Base-by-base conservation (phyloP, 1,140 invertebrate species). In the Drosophila ananassae region DNA sequence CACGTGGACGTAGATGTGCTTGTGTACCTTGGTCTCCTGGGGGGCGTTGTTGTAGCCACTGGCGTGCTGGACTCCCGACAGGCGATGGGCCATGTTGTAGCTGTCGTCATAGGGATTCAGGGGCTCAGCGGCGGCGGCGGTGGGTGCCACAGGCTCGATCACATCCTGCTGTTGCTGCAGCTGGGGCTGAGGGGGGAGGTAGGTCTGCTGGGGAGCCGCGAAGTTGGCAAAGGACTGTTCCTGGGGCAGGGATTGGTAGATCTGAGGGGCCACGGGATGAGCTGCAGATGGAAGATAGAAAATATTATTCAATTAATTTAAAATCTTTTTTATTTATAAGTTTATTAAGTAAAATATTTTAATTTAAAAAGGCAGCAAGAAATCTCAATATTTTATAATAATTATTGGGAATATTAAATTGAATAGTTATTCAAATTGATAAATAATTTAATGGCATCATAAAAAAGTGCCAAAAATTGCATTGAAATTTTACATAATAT, bases 1-100 rank as follows among this genome's bases (percentile, higher is more conserved):
- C 24, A 96, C 95, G 91, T 96, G 95, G 9, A 96, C 95, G 93
- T 96, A 96, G 91, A 96, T 96, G 93, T 96, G 95, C 81, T 96
- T 96, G 87, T 96, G 95, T 50, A 95, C 93, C 51, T 73, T 90
- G 32, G 79, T 85, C 59, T 81, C 91, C 73, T 72, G 83, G 57
- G 73, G 90, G 9, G 48, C 69, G 47, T 79, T 92, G 48, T 83
- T 73, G 60, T 84, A 91, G 56, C 77, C 90, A 6, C 74, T 79
- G 54, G 92, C 84, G 28, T 91, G 62, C 82, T 92, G 58, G n/a
- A 64, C 32, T 64, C 84, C 56, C 39, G 90, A 71, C 69, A 89
- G 46, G 13, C 77, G 83, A 54, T 90, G 84, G 13, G 90, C 89
- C 75, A 89, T 85, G 57, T 90, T 91, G 63, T 91, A 91, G 25